These are phyloP conservation scores for Spisula solida DNA, from an alignment of 2,888 invertebrate species.

Conservation along the genomic window DNA sequence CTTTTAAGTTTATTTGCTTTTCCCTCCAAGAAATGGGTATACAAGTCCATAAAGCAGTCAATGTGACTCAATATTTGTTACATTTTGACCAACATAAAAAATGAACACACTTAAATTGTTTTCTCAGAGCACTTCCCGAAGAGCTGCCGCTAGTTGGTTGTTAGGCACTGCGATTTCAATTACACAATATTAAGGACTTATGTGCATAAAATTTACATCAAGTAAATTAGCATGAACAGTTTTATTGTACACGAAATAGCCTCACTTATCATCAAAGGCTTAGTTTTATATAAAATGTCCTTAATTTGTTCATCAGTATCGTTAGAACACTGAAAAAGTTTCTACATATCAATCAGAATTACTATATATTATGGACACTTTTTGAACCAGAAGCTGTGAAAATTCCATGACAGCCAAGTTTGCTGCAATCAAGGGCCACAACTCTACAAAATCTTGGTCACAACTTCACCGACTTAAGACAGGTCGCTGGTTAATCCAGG, in stretches of 20 bases:
- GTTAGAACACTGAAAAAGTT: no score
- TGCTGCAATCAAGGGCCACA: no score
- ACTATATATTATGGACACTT: no score
- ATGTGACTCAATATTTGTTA: not conserved
- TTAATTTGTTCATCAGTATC: not conserved
- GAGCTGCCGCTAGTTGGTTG: not conserved
- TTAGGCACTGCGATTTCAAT: not conserved
- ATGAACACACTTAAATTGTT: constrained; percentile 13
- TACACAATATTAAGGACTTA: not conserved
- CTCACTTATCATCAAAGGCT: not conserved
- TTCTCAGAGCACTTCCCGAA: not conserved
- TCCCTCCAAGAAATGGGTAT: not conserved
- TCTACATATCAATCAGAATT: no score
- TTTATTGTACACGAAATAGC: not conserved
- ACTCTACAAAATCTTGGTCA: no score
- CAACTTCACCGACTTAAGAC: no score
- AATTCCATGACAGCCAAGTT: no score
- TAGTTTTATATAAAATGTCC: not conserved
- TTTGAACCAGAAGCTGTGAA: no score
- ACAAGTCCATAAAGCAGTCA: constrained; percentile 13
- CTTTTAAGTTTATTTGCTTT: constrained; percentile 23
- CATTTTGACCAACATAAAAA: constrained; percentile 26
- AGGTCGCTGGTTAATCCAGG: no score
- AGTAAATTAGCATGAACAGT: not conserved
- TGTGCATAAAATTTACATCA: not conserved